These are phyloP conservation scores for Bombus haemorrhoidalis DNA, from an alignment of 1,140 invertebrate species.

Conservation along the genomic window DNA sequence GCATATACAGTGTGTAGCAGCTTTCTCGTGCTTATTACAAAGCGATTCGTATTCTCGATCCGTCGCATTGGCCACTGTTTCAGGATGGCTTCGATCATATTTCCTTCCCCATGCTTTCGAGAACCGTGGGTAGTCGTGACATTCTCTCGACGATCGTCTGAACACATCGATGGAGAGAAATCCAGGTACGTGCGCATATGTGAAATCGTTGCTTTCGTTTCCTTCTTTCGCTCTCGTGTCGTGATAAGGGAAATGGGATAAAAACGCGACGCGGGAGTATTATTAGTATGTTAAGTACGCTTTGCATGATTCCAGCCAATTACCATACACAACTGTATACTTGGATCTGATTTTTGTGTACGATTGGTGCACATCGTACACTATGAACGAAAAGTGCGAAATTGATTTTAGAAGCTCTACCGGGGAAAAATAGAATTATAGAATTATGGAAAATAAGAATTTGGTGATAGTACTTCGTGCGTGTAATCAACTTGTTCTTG, in stretches of 20 bases:
- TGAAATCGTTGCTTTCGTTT: slow-evolving; percentile 9
- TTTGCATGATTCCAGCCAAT: neutral
- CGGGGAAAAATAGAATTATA: neutral
- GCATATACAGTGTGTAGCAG: slow-evolving; percentile 27
- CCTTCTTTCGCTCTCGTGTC: neutral
- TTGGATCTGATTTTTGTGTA: neutral
- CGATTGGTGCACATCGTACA: neutral
- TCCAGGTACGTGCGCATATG: neutral
- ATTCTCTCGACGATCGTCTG: slow-evolving; percentile 49
- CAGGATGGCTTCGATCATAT: slow-evolving; percentile 19
- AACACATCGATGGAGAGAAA: slow-evolving; percentile 20
- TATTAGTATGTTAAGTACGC: slow-evolving; percentile 4
- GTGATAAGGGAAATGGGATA: neutral
- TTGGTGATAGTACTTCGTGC: neutral
- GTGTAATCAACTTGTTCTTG: neutral
- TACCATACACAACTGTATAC: neutral
- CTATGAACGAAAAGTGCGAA: neutral
- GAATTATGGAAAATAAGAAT: too few species aligned
- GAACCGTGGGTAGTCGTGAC: slow-evolving; percentile 14
- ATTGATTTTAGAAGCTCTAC: neutral
- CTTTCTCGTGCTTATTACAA: slow-evolving; percentile 27
- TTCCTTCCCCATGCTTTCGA: neutral
- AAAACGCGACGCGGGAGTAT: neutral
- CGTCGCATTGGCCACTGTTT: slow-evolving; percentile 29
- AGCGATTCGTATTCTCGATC: neutral